phyloP scores from a whole-genome alignment of 2,797 vertebrate species.

The Nyctibius grandis region DNA sequence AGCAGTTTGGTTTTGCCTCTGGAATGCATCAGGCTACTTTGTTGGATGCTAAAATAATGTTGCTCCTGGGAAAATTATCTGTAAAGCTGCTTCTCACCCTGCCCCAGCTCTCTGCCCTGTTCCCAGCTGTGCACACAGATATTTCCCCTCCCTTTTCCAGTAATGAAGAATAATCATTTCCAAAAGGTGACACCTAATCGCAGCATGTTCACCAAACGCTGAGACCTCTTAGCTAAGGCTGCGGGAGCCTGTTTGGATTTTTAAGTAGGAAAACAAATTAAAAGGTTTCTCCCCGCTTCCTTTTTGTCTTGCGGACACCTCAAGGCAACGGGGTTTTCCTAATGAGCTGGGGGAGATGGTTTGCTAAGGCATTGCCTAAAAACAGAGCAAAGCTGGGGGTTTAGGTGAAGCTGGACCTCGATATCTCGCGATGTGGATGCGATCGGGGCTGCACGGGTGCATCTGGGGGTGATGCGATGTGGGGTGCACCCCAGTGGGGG shows the following conservation, averaged over 20 bases:
- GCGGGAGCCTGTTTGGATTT: neutral
- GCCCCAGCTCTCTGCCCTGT: neutral
- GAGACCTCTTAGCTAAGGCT: neutral
- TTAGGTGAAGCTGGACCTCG: fast-evolving
- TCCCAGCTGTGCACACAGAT: fast-evolving
- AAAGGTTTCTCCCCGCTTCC: neutral
- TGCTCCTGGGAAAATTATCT: neutral
- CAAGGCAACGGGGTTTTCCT: neutral
- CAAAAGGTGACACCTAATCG: neutral
- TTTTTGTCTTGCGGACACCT: fast-evolving
- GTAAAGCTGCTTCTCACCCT: neutral
- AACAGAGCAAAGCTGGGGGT: fast-evolving
- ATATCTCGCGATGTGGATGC: fast-evolving
- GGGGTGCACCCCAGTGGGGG: fast-evolving
- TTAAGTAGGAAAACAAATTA: neutral
- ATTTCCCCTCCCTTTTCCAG: neutral
- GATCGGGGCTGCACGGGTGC: fast-evolving
- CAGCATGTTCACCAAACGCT: fast-evolving
- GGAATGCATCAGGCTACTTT: neutral
- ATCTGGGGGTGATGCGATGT: neutral
- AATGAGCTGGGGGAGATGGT: fast-evolving
- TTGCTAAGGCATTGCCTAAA: neutral
- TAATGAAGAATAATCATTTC: neutral
- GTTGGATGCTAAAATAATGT: neutral
- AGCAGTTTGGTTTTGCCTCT: neutral